Evolutionary conservation across 1,140 invertebrate species (phyloP).

Genomic region (Pygmarrhopalites habei): DNA sequence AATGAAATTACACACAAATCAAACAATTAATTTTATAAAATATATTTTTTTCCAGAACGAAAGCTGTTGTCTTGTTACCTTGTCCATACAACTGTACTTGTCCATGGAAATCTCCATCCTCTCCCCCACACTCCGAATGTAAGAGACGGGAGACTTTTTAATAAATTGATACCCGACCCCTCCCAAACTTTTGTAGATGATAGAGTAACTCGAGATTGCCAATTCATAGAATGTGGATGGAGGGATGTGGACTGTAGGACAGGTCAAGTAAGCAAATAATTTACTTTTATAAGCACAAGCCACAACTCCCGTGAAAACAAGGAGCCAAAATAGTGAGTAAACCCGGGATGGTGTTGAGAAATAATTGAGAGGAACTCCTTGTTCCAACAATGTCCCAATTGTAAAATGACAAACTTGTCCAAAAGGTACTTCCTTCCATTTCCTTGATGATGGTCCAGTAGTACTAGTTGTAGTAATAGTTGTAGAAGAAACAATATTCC

Average conservation of each 20-base stretch:
- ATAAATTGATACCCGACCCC: constrained; percentile 32
- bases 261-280: constrained; percentile 35
- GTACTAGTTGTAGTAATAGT: not conserved
- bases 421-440: constrained; percentile 11
- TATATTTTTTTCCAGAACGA: no score
- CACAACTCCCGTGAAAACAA: constrained; percentile 23
- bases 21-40: no score
- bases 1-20: no score
- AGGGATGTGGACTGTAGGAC: constrained; percentile 27
- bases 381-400: constrained; percentile 31
- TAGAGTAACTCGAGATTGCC: constrained; percentile 19
- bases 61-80: no score
- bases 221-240: constrained; percentile 27
- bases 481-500: not conserved
- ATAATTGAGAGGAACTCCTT: constrained; percentile 24
- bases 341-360: constrained; percentile 11
- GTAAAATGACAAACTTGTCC: constrained; percentile 21
- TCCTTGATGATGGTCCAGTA: not conserved
- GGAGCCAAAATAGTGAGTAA: constrained; percentile 25
- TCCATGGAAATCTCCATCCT: constrained; percentile 30
- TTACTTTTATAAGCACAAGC: constrained; percentile 35
- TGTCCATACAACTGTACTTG: constrained; percentile 33
- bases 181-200: constrained; percentile 34
- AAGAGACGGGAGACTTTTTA: constrained; percentile 30
- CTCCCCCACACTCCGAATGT: constrained; percentile 29